A percentile compares a stretch with the other conserved stretches of the same genome.
Evolutionary conservation across 1,140 invertebrate species (phyloP).

Genomic region (Megalopta genalis): DNA sequence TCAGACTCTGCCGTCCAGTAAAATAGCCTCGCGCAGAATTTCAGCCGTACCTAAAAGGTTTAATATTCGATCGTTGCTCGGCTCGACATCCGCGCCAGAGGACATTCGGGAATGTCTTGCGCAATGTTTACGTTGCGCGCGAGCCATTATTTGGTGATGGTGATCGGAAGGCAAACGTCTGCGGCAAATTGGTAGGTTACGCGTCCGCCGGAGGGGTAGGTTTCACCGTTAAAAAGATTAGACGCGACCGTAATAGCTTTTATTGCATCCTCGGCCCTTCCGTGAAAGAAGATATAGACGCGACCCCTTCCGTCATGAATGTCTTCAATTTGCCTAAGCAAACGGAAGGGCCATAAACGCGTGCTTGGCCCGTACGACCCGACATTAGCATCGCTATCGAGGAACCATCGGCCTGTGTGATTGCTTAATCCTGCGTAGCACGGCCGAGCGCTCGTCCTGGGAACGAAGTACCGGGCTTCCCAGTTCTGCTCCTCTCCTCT

Average conservation of each 20-base stretch:
- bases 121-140: neutral
- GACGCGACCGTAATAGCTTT: slow-evolving; percentile 43
- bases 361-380: slow-evolving; percentile 65
- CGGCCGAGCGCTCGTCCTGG: slow-evolving; percentile 58
- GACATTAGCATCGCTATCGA: slow-evolving; percentile 76
- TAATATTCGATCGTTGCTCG: neutral
- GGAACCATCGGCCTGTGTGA: slow-evolving; percentile 71
- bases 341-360: slow-evolving; percentile 64
- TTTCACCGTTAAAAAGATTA: slow-evolving; percentile 45
- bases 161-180: neutral
- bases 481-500: slow-evolving; percentile 4
- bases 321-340: slow-evolving; percentile 67
- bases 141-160: neutral
- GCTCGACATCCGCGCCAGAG: neutral
- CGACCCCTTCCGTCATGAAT: slow-evolving; percentile 47
- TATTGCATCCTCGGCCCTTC: slow-evolving; percentile 40
- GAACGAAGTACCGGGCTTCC: slow-evolving; percentile 59
- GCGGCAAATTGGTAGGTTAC: neutral
- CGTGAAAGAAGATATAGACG: slow-evolving; percentile 49
- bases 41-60: too few relatives aligned
- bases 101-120: neutral
- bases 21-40: too few relatives aligned
- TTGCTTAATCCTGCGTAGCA: slow-evolving; percentile 71
- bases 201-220: neutral
- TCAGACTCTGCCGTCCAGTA: too few relatives aligned